Conservation (phyloP, 2,113 vertebrate genomes). For the Syngnathus floridae region DNA sequence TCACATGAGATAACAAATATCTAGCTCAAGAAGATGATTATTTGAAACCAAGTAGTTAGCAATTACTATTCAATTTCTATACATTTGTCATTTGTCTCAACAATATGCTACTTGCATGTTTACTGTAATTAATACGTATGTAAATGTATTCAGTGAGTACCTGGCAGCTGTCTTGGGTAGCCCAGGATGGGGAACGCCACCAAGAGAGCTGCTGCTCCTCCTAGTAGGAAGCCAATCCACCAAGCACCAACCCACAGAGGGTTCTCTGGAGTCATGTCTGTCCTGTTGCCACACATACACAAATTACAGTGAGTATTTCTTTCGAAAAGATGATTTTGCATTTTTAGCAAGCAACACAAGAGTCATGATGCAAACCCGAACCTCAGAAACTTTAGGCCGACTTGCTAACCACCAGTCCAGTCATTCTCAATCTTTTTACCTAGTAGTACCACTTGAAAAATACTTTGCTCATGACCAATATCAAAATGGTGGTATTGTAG, state of each 20-base stretch:
- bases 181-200: constrained; percentile 84
- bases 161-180: constrained; percentile 86
- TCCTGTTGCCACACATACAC: constrained; percentile 45
- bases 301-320: neutral
- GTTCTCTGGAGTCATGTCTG: constrained; percentile 78
- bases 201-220: constrained; percentile 77
- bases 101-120: neutral
- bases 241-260: constrained; percentile 92
- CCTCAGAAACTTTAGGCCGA: neutral
- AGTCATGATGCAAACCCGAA: neutral
- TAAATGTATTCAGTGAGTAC: constrained; percentile 51
- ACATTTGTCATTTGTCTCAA: neutral
- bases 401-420: neutral
- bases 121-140: neutral
- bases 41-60: neutral
- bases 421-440: neutral
- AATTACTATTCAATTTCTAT: too few relatives aligned
- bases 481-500: neutral
- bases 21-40: too few relatives aligned
- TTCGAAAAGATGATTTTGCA: neutral
- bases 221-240: constrained; percentile 90
- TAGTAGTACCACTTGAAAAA: neutral
- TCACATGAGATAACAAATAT: neutral
- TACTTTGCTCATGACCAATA: neutral
- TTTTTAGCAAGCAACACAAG: neutral